Conservation (phyloP, 2,797 vertebrate genomes). For the Muraenolepis orangiensis region DNA sequence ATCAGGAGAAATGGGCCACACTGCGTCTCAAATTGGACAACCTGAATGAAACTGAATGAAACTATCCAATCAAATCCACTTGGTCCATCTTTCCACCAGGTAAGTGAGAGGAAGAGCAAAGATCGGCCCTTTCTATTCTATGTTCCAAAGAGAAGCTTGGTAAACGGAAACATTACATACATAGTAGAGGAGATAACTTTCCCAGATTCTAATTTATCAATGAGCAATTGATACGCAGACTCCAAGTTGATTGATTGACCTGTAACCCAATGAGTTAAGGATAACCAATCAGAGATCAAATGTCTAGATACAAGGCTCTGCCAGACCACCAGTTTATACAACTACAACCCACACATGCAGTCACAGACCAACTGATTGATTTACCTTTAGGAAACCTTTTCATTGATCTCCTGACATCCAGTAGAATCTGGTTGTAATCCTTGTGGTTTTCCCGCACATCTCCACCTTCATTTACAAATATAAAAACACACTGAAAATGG, state of each 20-base stretch:
- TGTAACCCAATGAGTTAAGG: neutral
- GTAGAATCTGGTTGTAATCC: slow-evolving; percentile 80
- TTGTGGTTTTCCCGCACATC: slow-evolving; percentile 73
- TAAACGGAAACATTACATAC: neutral
- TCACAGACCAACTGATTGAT: neutral
- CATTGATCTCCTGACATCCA: slow-evolving; percentile 81
- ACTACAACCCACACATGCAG: neutral
- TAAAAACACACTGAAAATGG: neutral
- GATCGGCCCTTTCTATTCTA: neutral
- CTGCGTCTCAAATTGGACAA: too few species aligned
- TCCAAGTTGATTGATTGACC: neutral
- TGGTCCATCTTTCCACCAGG: too few species aligned
- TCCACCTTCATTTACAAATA: slow-evolving; percentile 56
- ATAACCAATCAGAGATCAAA: neutral
- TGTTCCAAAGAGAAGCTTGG: neutral
- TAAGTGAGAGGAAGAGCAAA: slow-evolving; percentile 2
- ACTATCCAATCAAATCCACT: too few species aligned
- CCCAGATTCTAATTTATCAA: neutral
- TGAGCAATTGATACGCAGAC: neutral
- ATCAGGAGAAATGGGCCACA: too few species aligned
- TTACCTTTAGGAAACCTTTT: slow-evolving; percentile 81
- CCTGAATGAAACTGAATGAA: too few species aligned
- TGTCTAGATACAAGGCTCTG: neutral
- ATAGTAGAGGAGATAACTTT: neutral
- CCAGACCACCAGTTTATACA: neutral